Percentiles rank a stretch among this genome's conserved stretches.
Evolutionary conservation across 2,113 vertebrate genomes (phyloP).

Genomic region (Otolemur garnettii): DNA sequence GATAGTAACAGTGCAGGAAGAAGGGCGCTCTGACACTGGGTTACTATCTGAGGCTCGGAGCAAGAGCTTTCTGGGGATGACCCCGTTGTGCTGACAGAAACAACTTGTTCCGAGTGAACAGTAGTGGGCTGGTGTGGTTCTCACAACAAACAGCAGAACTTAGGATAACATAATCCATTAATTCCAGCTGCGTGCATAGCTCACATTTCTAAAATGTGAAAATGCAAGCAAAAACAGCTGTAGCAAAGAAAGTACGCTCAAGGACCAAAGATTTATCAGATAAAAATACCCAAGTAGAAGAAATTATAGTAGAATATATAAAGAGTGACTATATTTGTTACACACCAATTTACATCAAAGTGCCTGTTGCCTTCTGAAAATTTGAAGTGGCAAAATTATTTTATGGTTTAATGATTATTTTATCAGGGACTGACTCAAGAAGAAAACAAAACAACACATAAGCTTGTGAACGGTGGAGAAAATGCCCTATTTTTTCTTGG

Average conservation of each 20-base stretch:
- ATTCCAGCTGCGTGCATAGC: constrained; percentile 88
- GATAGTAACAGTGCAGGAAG: constrained; percentile 5
- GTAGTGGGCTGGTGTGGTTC: constrained; percentile 85
- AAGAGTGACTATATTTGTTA: constrained; percentile 94
- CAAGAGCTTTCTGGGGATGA: constrained; percentile 81
- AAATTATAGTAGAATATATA: constrained; percentile 84
- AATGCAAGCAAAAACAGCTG: constrained; percentile 86
- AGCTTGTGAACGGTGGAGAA: constrained; percentile 93
- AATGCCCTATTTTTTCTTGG: constrained; percentile 90
- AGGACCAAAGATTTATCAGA: constrained; percentile 96
- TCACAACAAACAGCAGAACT: constrained; percentile 78
- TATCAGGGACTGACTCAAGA: constrained; percentile 92
- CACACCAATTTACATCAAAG: constrained; percentile 94
- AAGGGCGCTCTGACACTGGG: constrained; percentile 67
- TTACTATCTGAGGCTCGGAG: constrained; percentile 84
- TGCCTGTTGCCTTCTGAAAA: constrained; percentile 95
- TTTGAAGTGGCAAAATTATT: constrained; percentile 88
- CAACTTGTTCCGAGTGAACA: constrained; percentile 85
- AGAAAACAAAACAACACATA: constrained; percentile 87
- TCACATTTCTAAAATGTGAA: constrained; percentile 88
- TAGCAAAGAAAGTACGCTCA: constrained; percentile 89
- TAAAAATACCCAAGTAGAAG: constrained; percentile 90
- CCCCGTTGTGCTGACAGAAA: constrained; percentile 81
- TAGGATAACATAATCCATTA: constrained; percentile 84
- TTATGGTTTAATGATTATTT: constrained; percentile 91